Conservation (phyloP, 2,797 vertebrate genomes). For the Spinus pinus region DNA sequence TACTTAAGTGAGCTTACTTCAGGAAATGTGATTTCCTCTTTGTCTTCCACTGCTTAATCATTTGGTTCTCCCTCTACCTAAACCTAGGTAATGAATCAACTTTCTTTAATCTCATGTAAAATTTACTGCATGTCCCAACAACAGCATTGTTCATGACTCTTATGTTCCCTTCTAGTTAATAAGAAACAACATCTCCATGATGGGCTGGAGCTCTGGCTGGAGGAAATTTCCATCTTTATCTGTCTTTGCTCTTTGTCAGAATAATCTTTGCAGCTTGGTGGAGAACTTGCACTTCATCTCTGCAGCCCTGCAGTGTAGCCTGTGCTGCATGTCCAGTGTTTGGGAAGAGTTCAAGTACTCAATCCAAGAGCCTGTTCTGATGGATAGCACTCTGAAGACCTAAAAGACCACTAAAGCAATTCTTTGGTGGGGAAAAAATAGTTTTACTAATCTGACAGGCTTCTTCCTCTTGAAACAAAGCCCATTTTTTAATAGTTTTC, state of each 20-base stretch:
- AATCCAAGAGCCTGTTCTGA: not conserved
- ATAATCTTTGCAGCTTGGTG: not conserved
- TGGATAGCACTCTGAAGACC: not conserved
- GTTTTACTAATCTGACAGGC: not conserved
- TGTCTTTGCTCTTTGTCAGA: not conserved
- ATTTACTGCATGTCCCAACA: not conserved
- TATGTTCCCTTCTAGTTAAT: not conserved
- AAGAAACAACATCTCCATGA: not conserved
- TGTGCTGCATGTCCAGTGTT: not conserved
- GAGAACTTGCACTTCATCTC: not conserved
- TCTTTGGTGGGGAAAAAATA: not conserved
- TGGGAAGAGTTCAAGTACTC: not conserved
- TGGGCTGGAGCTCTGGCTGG: not conserved
- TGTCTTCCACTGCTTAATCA: constrained; percentile 8
- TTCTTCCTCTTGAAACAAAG: not conserved
- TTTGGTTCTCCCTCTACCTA: constrained; percentile 5
- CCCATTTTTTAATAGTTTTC: not conserved
- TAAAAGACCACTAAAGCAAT: not conserved
- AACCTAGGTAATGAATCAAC: constrained; percentile 26
- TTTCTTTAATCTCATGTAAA: constrained; percentile 23
- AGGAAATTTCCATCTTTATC: not conserved
- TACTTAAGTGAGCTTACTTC: constrained; percentile 14
- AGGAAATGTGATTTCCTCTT: constrained; percentile 24
- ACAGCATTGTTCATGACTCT: not conserved
- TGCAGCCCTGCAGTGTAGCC: not conserved